phyloP scores from a whole-genome alignment of 2,113 vertebrate genomes.

The Hippocampus comes region DNA sequence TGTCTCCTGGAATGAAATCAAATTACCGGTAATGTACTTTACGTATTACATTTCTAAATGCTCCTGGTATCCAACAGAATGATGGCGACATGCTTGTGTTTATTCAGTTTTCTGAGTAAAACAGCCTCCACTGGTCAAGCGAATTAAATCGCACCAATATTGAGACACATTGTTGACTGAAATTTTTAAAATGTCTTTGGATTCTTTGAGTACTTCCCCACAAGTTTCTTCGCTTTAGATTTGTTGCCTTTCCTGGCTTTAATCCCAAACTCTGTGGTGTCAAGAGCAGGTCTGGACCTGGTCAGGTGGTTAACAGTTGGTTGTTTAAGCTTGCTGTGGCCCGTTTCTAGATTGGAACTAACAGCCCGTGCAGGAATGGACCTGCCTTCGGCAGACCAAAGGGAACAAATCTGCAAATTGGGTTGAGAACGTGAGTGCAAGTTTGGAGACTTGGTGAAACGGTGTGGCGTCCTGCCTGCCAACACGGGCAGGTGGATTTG shows the following conservation, averaged over 20 bases:
- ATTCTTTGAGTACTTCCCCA: slow-evolving; percentile 36
- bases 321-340: slow-evolving; percentile 49
- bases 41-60: too few species aligned
- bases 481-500: slow-evolving; percentile 61
- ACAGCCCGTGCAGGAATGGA: slow-evolving; percentile 56
- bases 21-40: too few species aligned
- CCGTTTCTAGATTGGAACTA: slow-evolving; percentile 53
- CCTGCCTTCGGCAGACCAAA: slow-evolving; percentile 32
- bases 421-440: slow-evolving; percentile 72
- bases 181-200: not conserved
- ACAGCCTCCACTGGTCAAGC: not conserved
- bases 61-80: not conserved
- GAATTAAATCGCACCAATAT: not conserved
- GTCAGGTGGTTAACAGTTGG: slow-evolving; percentile 61
- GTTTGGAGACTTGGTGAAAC: slow-evolving; percentile 51
- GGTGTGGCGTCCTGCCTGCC: slow-evolving; percentile 31
- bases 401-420: slow-evolving; percentile 55
- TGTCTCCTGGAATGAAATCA: too few species aligned
- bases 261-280: slow-evolving; percentile 24
- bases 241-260: slow-evolving; percentile 64
- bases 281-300: slow-evolving; percentile 67
- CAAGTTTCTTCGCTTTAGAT: slow-evolving; percentile 59
- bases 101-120: not conserved
- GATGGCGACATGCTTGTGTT: not conserved
- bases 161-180: not conserved